Base-by-base conservation (phyloP, 1,140 invertebrate species). In the Bombus balteatus region DNA sequence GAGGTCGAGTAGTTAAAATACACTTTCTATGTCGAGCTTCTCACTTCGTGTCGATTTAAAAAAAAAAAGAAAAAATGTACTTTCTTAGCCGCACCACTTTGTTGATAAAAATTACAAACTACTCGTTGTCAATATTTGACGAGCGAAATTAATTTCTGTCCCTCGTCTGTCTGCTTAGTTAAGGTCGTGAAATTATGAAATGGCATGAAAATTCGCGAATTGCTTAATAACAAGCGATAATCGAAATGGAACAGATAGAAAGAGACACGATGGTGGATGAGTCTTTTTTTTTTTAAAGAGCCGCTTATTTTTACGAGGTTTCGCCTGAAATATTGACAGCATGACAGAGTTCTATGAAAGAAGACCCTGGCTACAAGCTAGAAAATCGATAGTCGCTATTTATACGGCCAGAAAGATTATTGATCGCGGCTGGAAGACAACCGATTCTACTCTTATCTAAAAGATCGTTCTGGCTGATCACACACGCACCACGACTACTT, bases 311-410 rank as follows among this genome's bases (percentile, higher is more conserved):
- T 87, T 66, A 74, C 71, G 41, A 25, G 37, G 39, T 76, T 86
- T 34, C 25, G 9, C 57, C 47, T 87, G 76, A 88, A 83, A 84
- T 88, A 88, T 89, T 68, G 81, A 89, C 62, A 57, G 47, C 57
- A 1, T 39, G 73, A 59, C 53, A 83, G 78, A 28, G 41, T 41
- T 74, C 65, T 28, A 37, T 41, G 77, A 83, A 83, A 72, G 86
- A 87, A 85, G 71, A 81, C 32, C 37, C 47, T 75, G 57, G 10
- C 53, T 66, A 57, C 75, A 53, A 59, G 74, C 41, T 81, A 34
- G 72, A 81, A 85, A 87, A 89, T 89, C 88, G 71, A 89, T 89
- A 87, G 65, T 22, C 59, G 86, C 86, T 89, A 89, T 89, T 89
- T 89, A 89, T 89, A 87, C 47, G 37, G 43, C 18, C 39, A 57